Conservation (phyloP, 2,888 invertebrate genomes). For the Lathronympha strigana region DNA sequence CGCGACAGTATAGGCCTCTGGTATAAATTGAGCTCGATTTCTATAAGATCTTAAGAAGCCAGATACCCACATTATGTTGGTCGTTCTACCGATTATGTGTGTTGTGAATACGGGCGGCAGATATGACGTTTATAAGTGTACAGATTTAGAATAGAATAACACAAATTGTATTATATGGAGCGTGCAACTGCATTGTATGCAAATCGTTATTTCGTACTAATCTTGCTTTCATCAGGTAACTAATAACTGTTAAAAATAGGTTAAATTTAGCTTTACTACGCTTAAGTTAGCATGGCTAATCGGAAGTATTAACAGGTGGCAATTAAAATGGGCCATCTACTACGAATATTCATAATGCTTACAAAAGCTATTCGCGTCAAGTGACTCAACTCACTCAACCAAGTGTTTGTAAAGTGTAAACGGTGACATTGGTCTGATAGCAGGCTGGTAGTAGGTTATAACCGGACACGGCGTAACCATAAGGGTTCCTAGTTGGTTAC, state of each 20-base stretch:
- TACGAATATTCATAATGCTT: background rate
- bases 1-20: background rate
- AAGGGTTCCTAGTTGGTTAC: too few species aligned
- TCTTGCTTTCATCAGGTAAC: background rate
- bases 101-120: background rate
- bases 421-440: too few species aligned
- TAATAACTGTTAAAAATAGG: background rate
- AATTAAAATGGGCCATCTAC: slow-evolving; percentile 11
- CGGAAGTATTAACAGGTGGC: slow-evolving; percentile 26
- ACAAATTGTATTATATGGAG: slow-evolving; percentile 5
- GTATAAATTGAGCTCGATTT: background rate
- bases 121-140: background rate
- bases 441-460: too few species aligned
- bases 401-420: too few species aligned
- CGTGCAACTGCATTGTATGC: background rate
- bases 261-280: background rate
- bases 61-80: background rate
- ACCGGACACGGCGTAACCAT: too few species aligned
- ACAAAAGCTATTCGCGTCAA: background rate
- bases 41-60: background rate
- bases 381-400: background rate
- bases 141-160: background rate
- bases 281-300: slow-evolving; percentile 8
- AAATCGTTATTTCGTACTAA: background rate
- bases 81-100: background rate